These are phyloP conservation scores for Serranus cabrilla DNA, from an alignment of 2,797 vertebrate genomes.

Conservation along the genomic window DNA sequence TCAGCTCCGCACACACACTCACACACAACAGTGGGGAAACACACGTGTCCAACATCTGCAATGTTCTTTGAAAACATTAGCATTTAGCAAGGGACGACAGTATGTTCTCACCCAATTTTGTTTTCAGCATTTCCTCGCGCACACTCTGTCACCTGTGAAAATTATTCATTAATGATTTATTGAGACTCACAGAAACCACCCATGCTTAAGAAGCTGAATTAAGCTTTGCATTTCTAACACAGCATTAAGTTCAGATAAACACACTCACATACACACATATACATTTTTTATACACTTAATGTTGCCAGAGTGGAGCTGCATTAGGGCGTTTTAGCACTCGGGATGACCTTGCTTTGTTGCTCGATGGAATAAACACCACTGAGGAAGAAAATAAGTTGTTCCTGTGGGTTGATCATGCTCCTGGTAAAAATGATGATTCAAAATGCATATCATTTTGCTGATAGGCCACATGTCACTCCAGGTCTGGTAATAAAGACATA, in stretches of 20 bases:
- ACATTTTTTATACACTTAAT: conserved; percentile 37
- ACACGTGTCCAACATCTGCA: conserved; percentile 6
- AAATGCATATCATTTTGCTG: conserved; percentile 60
- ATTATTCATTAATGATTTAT: conserved; percentile 82
- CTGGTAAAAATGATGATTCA: conserved; percentile 62
- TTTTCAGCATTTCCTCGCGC: conserved; percentile 54
- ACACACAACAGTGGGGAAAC: background rate
- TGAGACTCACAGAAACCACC: conserved; percentile 63
- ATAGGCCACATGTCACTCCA: conserved; percentile 57
- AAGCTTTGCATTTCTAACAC: conserved; percentile 75
- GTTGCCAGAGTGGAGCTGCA: conserved; percentile 43
- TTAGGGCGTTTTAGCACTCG: conserved; percentile 36
- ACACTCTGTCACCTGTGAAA: conserved; percentile 78
- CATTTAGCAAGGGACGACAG: conserved; percentile 54
- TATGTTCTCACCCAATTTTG: conserved; percentile 56
- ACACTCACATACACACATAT: conserved; percentile 33
- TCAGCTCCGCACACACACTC: background rate
- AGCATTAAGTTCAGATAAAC: conserved; percentile 65
- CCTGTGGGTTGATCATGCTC: conserved; percentile 36
- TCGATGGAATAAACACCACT: conserved; percentile 36
- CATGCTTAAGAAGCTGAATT: conserved; percentile 65
- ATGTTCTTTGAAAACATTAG: conserved; percentile 38
- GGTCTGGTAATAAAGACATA: conserved; percentile 62
- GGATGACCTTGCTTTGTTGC: conserved; percentile 71
- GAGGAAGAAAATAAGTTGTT: conserved; percentile 25